Base-by-base conservation (phyloP, 2,113 vertebrate genomes). In the Psammodynastes pulverulentus region DNA sequence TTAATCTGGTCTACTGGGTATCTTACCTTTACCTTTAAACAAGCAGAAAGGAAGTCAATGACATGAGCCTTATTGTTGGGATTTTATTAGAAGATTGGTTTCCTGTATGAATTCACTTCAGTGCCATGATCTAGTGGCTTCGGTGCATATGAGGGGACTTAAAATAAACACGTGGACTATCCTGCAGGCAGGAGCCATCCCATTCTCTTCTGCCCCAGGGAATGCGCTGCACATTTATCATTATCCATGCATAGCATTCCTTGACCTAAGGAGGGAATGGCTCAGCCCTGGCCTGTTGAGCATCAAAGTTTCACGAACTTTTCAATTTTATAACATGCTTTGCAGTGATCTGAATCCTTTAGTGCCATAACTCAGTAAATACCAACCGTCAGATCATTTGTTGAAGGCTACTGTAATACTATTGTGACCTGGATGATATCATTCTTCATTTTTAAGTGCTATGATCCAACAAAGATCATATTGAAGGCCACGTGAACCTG, bases 1-100 rank as follows among this genome's bases (percentile, higher is more conserved):
- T 99, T 95, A 99, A 99, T 96, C 97, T 99, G 93, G 99, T 99
- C 39, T 99, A 99, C 51, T 99, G 99, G 99, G 98, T 99, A 84
- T 99, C 99, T 3, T 99, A 99, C 93, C 99, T 99, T 91, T 99
- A 99, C 96, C 99, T 99, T 96, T 99, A 98, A 97, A 84, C 87
- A 94, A 89, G 53, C 87, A 93, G 88, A 88, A 84, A 87, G 21
- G 51, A 92, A 91, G 93, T 94, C 67, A 89, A 92, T 95, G 96
- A 94, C 88, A 93, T 2, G 48, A 95, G 95, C 97, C 96, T 97
- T 97, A 97, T 46, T 97, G 94, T 90, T 94, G 95, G 94, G 93
- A 93, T 39, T 96, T 96, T 96, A 95, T 96, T 94, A 93, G 93
- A 96, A 93, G 96, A 94, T 95, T 96, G 91, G 89, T 96, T 94